A percentile compares a stretch with the other conserved stretches of the same genome.
Evolutionary conservation across 2,888 invertebrate genomes (phyloP).

Genomic region (Andrena chrysosceles): DNA sequence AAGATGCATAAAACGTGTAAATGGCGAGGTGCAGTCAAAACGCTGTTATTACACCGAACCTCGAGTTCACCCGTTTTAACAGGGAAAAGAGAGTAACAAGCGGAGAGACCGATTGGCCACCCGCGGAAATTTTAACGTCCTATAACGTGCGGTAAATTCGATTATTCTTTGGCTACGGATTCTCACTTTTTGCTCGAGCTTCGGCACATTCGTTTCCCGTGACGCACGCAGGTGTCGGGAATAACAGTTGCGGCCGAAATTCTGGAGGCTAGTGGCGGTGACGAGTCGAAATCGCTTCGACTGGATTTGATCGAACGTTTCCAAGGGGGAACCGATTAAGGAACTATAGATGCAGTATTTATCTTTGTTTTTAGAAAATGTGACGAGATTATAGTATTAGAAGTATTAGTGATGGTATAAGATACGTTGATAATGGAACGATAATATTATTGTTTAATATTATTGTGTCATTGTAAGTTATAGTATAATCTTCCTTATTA

Average conservation of each 20-base stretch:
- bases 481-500: background rate
- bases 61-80: slow-evolving; percentile 2
- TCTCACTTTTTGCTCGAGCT: slow-evolving; percentile 68
- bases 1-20: background rate
- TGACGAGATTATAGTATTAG: background rate
- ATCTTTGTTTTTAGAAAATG: background rate
- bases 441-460: background rate
- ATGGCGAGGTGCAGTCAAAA: too few relatives aligned
- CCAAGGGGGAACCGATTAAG: slow-evolving; percentile 42
- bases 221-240: slow-evolving; percentile 8
- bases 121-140: slow-evolving; percentile 67
- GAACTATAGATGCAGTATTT: background rate
- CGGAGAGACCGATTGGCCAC: slow-evolving; percentile 55
- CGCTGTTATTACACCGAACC: background rate
- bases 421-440: background rate
- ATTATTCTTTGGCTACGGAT: slow-evolving; percentile 67
- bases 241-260: slow-evolving; percentile 14
- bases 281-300: background rate
- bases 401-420: background rate
- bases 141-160: slow-evolving; percentile 71
- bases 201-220: slow-evolving; percentile 57
- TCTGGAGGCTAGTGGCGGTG: background rate
- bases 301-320: slow-evolving; percentile 31
- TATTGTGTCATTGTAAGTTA: background rate
- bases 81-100: slow-evolving; percentile 44